A percentile compares a stretch with the other conserved stretches of the same genome.
phyloP scores from a whole-genome alignment of 1,140 invertebrate species.

The Drosophila chauvacae region DNA sequence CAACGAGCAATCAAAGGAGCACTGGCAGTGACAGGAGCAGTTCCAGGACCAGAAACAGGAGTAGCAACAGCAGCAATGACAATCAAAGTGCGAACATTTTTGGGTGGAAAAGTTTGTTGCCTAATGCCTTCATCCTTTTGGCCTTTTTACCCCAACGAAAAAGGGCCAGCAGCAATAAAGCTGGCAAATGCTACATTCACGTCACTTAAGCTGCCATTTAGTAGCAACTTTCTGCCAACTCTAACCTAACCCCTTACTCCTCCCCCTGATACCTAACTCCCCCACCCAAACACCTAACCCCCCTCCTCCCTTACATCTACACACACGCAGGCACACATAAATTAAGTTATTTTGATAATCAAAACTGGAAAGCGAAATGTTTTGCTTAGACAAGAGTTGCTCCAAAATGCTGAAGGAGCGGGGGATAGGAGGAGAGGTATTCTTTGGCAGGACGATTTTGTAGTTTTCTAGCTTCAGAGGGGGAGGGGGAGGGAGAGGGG shows the following conservation, averaged over 20 bases:
- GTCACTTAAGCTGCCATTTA: constrained; percentile 78
- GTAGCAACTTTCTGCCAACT: constrained; percentile 38
- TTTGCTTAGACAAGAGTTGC: constrained; percentile 45
- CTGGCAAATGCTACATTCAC: constrained; percentile 71
- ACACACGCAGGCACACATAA: constrained; percentile 56
- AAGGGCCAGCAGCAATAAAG: constrained; percentile 58
- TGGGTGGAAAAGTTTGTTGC: constrained; percentile 51
- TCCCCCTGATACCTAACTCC: background rate
- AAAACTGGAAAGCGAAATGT: constrained; percentile 78
- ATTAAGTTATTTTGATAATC: constrained; percentile 82
- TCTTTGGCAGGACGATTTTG: constrained; percentile 4
- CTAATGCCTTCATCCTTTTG: constrained; percentile 49
- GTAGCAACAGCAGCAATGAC: constrained; percentile 28
- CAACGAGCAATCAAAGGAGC: constrained; percentile 16
- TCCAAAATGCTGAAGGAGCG: background rate
- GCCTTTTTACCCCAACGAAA: constrained; percentile 17
- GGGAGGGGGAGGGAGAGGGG: background rate
- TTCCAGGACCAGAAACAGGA: background rate
- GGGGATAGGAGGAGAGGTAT: background rate
- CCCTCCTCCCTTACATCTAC: background rate
- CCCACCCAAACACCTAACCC: background rate
- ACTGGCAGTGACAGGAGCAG: background rate
- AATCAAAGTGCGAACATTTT: constrained; percentile 71
- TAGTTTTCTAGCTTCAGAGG: background rate
- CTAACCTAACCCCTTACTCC: background rate